These are phyloP conservation scores for Phrynosoma platyrhinos DNA, from an alignment of 2,113 vertebrate genomes.

Conservation along the genomic window DNA sequence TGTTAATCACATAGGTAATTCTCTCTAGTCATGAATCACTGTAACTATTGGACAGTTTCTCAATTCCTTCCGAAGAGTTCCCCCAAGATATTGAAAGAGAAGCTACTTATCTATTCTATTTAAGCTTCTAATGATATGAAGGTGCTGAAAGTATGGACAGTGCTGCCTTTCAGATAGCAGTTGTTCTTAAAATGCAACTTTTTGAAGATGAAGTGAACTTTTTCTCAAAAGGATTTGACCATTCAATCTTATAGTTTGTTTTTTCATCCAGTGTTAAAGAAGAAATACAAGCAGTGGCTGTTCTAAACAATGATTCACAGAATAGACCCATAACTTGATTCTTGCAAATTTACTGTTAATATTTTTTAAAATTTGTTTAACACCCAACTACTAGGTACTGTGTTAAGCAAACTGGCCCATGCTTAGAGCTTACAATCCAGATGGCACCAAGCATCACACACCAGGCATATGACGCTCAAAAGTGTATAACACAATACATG, in stretches of 20 bases:
- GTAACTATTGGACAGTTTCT: not conserved
- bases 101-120: not conserved
- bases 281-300: no score
- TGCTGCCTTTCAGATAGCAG: not conserved
- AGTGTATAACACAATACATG: not conserved
- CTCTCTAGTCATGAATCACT: not conserved
- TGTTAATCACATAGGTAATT: not conserved
- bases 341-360: not conserved
- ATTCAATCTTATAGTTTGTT: no score
- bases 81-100: not conserved
- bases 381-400: not conserved
- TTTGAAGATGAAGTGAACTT: no score
- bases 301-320: no score
- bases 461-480: not conserved
- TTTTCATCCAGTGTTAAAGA: no score
- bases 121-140: not conserved
- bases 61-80: not conserved
- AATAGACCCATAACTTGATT: no score
- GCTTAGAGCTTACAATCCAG: not conserved
- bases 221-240: no score
- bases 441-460: not conserved
- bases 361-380: not conserved
- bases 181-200: not conserved
- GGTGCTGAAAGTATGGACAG: not conserved
- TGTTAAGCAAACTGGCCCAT: not conserved